Base-by-base conservation (phyloP, 2,888 invertebrate genomes). In the Mylabris sibirica region DNA sequence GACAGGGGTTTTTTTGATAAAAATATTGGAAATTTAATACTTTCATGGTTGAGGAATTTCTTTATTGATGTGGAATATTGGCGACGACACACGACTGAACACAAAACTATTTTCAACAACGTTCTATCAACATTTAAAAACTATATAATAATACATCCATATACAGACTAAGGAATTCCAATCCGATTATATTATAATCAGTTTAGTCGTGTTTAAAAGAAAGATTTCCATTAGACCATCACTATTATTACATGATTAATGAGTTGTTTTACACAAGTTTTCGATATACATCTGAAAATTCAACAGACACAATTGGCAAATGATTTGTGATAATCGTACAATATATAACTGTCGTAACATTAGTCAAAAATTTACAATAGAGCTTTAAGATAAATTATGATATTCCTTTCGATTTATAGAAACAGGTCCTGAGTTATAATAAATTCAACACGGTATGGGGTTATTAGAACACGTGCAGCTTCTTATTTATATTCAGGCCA, bases 391-490 rank as follows among this genome's bases (percentile, higher is more conserved):
- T 53, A 53, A 53, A 53, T 53, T 53, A 61, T 61, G 35, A 61
- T 61, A 38, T 41, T 38, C 14, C 2, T 20, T 61, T 61, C 61
- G 34, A 38, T 61, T 22, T 14, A 11, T 35, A n/a, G 22, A 61
- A 41, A 17, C 38, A 22, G 61, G 61, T 14, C 61, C 38, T 61
- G 38, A 3, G 38, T 61, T 61, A 66, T 62, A 49, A 30, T 30
- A 30, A 62, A 66, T 66, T 66, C 61, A 66, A 60, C 74, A 72
- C 76, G 69, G 73, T 68, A 72, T 70, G 70, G 74, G 75, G 75
- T 75, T 74, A 77, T 76, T 75, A 75, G 75, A 76, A 78, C 78
- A 78, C 77, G 76, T 78, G 77, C 78, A 77, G 72, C 68, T 59
- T 75, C 59, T 57, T 68, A 71, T 76, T 74, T 73, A 69, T 69